phyloP scores from a whole-genome alignment of 2,797 vertebrate genomes.

The Amblyopsis hoosieri region DNA sequence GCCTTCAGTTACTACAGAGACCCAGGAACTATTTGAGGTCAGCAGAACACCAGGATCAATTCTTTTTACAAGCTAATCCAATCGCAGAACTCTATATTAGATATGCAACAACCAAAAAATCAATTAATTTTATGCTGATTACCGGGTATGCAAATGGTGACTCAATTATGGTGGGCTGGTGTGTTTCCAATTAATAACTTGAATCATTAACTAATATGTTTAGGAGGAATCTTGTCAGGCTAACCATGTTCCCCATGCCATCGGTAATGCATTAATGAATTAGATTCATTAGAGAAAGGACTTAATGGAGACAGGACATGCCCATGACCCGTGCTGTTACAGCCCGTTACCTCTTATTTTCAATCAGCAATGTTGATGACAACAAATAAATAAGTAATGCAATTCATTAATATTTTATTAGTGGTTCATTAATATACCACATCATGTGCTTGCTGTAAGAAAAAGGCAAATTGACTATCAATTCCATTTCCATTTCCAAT shows the following conservation, averaged over 20 bases:
- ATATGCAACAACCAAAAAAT: slow-evolving; percentile 78
- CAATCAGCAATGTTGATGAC: slow-evolving; percentile 18
- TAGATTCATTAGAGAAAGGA: slow-evolving; percentile 70
- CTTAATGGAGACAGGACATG: slow-evolving; percentile 27
- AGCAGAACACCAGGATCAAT: slow-evolving; percentile 72
- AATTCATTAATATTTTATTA: neutral
- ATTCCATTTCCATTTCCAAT: neutral
- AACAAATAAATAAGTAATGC: neutral
- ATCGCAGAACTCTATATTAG: slow-evolving; percentile 73
- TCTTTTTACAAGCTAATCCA: slow-evolving; percentile 78
- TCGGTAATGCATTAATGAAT: slow-evolving; percentile 77
- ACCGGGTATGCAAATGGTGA: slow-evolving; percentile 82
- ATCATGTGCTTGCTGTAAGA: neutral
- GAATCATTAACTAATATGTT: slow-evolving; percentile 81
- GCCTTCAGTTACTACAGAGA: slow-evolving; percentile 65
- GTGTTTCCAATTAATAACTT: slow-evolving; percentile 79
- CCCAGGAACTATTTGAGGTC: slow-evolving; percentile 72
- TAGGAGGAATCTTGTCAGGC: slow-evolving; percentile 80
- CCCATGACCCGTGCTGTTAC: slow-evolving; percentile 60
- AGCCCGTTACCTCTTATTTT: slow-evolving; percentile 28
- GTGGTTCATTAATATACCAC: neutral
- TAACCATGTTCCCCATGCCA: slow-evolving; percentile 77
- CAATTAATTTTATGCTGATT: slow-evolving; percentile 81
- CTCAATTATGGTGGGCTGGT: slow-evolving; percentile 78
- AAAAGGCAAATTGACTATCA: neutral